These are phyloP conservation scores for Phallusia fumigata DNA, from an alignment of 23 tunicate genomes.

Conservation along the genomic window DNA sequence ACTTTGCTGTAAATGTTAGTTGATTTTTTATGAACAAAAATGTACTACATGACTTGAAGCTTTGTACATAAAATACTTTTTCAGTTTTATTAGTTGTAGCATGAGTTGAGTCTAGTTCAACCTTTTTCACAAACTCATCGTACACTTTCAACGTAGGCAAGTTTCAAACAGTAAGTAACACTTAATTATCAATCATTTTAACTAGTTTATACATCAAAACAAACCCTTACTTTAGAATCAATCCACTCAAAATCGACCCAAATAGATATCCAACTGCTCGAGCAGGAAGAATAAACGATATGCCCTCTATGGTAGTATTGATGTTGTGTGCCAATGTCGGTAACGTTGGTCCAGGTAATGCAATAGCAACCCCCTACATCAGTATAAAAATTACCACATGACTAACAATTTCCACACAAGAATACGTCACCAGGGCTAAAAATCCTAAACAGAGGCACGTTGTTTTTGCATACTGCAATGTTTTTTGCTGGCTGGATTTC, in stretches of 20 bases:
- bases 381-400: neutral
- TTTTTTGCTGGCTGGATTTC: too few species aligned
- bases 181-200: too few species aligned
- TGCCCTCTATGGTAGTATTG: slow-evolving; percentile 27
- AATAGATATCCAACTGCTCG: slow-evolving; percentile 66
- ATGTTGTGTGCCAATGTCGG: slow-evolving; percentile 77
- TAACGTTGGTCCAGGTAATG: slow-evolving; percentile 75
- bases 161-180: too few species aligned
- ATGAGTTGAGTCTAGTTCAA: too few species aligned
- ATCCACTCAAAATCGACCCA: slow-evolving; percentile 73
- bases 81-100: too few species aligned
- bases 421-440: neutral
- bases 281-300: slow-evolving; percentile 55
- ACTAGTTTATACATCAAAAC: too few species aligned
- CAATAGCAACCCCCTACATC: slow-evolving; percentile 56
- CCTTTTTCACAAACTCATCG: too few species aligned
- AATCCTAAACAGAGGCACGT: neutral
- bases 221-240: slow-evolving; percentile 23
- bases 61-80: too few species aligned
- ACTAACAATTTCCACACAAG: neutral
- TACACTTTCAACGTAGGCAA: too few species aligned
- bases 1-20: slow-evolving; percentile 21
- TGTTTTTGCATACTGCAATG: neutral
- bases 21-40: too few species aligned
- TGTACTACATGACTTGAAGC: too few species aligned